Percentiles rank a stretch among this genome's conserved stretches.
phyloP scores from a whole-genome alignment of 1,140 invertebrate species.

The Ostrea edulis region DNA sequence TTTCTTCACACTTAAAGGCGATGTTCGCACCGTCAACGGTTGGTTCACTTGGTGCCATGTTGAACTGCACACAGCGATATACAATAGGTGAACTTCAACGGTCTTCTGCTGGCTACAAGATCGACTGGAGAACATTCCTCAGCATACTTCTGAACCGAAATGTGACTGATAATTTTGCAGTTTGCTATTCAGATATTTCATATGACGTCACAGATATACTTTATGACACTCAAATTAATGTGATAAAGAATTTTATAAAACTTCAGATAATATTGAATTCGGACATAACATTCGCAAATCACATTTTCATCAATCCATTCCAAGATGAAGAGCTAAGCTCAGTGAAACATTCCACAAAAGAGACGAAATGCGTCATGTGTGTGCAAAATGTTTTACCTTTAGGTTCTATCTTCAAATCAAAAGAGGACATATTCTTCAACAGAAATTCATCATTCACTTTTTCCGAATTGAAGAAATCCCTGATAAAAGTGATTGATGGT shows the following conservation, averaged over 20 bases:
- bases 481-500: conserved; percentile 45
- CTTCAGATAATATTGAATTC: conserved; percentile 50
- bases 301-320: conserved; percentile 43
- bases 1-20: conserved; percentile 25
- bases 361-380: background rate
- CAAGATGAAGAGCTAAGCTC: background rate
- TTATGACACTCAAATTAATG: conserved; percentile 32
- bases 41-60: conserved; percentile 25
- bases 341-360: background rate
- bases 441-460: conserved; percentile 7
- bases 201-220: conserved; percentile 44
- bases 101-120: conserved; percentile 44
- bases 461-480: conserved; percentile 41
- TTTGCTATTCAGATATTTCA: conserved; percentile 50
- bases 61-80: conserved; percentile 45
- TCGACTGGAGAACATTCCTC: conserved; percentile 52
- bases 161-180: conserved; percentile 43
- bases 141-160: conserved; percentile 40
- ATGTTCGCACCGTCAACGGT: conserved; percentile 36
- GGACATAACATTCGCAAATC: conserved; percentile 43
- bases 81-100: conserved; percentile 39
- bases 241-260: conserved; percentile 50
- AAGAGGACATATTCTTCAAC: background rate
- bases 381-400: conserved; percentile 43
- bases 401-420: conserved; percentile 43